These are phyloP conservation scores for Diplodus puntazzo DNA, from an alignment of 2,797 vertebrate genomes.

Conservation along the genomic window DNA sequence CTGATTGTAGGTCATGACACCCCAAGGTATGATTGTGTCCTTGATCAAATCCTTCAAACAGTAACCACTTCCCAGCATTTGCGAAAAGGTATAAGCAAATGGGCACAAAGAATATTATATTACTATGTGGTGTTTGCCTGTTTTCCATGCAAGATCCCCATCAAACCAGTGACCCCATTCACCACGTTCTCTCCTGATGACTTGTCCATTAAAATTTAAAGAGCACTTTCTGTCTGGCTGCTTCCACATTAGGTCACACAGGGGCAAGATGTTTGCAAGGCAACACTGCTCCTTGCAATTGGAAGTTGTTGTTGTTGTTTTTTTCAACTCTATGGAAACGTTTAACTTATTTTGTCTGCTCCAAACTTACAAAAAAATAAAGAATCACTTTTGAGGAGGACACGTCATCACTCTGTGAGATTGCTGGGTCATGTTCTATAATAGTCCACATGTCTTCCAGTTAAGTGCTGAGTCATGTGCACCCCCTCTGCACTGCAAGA, in stretches of 20 bases:
- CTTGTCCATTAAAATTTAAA: slow-evolving; percentile 68
- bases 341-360: background rate
- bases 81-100: background rate
- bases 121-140: slow-evolving; percentile 24
- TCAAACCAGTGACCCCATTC: slow-evolving; percentile 36
- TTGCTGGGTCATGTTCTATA: background rate
- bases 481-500: slow-evolving; percentile 7
- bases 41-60: background rate
- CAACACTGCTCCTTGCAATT: background rate
- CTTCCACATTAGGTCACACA: slow-evolving; percentile 31
- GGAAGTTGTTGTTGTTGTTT: background rate
- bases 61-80: background rate
- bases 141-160: slow-evolving; percentile 29
- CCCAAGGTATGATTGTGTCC: background rate
- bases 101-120: background rate
- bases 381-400: background rate
- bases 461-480: slow-evolving; percentile 14
- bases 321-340: background rate
- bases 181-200: slow-evolving; percentile 25
- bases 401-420: background rate
- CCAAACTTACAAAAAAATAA: background rate
- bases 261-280: slow-evolving; percentile 33
- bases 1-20: background rate
- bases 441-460: background rate
- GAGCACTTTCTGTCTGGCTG: slow-evolving; percentile 44